Conservation (phyloP, 1,140 invertebrate species). For the Sitobion miscanthi region DNA sequence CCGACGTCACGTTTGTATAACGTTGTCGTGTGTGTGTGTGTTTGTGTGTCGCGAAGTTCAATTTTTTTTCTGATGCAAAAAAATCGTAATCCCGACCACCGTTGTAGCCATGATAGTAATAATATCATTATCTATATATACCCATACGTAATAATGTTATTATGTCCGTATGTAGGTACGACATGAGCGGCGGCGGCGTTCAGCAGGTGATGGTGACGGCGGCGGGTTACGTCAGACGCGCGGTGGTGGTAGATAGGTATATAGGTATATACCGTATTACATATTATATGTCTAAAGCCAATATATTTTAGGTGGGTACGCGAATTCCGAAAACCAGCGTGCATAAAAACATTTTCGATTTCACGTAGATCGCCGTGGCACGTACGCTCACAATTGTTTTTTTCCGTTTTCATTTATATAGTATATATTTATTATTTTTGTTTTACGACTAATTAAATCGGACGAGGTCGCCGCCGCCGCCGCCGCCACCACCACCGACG, state of each 20-base stretch:
- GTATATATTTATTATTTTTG: not conserved
- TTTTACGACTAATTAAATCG: constrained; percentile 34
- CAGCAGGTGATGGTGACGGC: no score
- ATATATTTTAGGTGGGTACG: not conserved
- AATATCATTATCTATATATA: not conserved
- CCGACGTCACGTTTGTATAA: not conserved
- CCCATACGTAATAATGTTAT: not conserved
- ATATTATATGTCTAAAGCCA: no score
- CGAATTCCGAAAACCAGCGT: constrained; percentile 8
- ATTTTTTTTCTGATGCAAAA: not conserved
- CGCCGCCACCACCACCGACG: not conserved
- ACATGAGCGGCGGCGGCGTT: not conserved
- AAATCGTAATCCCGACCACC: not conserved
- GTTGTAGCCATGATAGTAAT: not conserved
- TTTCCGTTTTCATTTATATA: not conserved
- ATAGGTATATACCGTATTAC: no score
- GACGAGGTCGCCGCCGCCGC: constrained; percentile 22
- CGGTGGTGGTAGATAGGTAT: not conserved
- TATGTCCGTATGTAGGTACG: constrained; percentile 3
- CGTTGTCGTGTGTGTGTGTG: not conserved
- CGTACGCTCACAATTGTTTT: constrained; percentile 14
- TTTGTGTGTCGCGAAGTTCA: not conserved
- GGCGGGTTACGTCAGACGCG: not conserved
- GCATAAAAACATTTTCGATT: constrained; percentile 28
- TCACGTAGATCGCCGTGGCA: constrained; percentile 15